These are phyloP conservation scores for Gymnarchus niloticus DNA, from an alignment of 2,113 vertebrate species.

Conservation along the genomic window DNA sequence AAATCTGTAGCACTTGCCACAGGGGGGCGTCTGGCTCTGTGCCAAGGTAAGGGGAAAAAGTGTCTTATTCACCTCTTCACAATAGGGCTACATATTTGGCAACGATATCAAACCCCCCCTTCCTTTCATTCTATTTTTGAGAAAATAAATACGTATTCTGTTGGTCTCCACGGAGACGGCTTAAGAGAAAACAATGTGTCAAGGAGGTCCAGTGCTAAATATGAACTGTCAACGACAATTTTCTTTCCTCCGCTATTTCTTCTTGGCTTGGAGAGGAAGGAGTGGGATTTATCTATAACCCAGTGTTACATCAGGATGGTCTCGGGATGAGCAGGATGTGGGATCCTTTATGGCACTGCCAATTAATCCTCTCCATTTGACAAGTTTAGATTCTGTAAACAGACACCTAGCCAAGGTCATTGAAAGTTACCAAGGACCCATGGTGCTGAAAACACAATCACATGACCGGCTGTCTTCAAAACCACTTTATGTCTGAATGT, in stretches of 20 bases:
- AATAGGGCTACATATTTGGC: conserved; percentile 28
- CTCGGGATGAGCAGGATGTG: not conserved
- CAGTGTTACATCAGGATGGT: not conserved
- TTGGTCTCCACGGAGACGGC: conserved; percentile 30
- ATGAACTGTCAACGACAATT: not conserved
- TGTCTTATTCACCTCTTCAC: conserved; percentile 26
- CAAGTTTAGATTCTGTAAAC: no score
- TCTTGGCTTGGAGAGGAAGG: not conserved
- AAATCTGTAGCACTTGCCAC: not conserved
- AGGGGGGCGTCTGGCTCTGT: conserved; percentile 12
- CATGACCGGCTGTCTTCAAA: not conserved
- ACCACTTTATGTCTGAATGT: not conserved
- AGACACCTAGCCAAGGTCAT: no score
- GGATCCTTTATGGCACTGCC: not conserved
- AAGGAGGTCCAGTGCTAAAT: conserved; percentile 21
- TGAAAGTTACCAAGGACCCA: no score
- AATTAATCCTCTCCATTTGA: not conserved
- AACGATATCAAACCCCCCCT: conserved; percentile 23
- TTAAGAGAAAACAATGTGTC: conserved; percentile 25
- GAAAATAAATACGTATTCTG: conserved; percentile 33
- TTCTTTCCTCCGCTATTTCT: conserved; percentile 11
- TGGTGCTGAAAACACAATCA: not conserved
- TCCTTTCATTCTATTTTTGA: conserved; percentile 29
- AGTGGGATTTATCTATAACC: not conserved
- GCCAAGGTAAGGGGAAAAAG: conserved; percentile 23